Percentiles rank a stretch among this genome's conserved stretches.
These are phyloP conservation scores for Nemurella pictetii DNA, from an alignment of 2,888 invertebrate genomes.

Conservation along the genomic window DNA sequence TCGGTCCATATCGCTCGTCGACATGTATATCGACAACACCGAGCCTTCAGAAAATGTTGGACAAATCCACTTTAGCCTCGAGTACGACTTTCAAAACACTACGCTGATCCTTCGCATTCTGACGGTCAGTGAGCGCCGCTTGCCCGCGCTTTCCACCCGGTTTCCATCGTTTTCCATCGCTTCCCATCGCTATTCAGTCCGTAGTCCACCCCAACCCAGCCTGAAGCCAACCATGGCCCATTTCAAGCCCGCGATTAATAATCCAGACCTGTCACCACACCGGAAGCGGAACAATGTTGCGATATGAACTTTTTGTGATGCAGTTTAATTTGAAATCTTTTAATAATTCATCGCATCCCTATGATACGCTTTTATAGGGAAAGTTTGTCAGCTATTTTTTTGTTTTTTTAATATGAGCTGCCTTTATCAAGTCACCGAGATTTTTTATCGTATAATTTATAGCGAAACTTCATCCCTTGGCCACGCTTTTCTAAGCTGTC, in stretches of 20 bases:
- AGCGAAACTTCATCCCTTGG: not conserved
- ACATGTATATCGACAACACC: conserved; percentile 93
- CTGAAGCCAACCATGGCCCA: not conserved
- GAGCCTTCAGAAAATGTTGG: conserved; percentile 93
- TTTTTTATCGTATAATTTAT: conserved; percentile 3
- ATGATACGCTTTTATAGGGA: not conserved
- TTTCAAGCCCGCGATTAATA: not conserved
- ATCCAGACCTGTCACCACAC: not conserved
- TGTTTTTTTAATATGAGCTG: not conserved
- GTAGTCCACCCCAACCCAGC: too few relatives aligned
- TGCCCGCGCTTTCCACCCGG: too few relatives aligned
- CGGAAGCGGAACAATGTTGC: not conserved
- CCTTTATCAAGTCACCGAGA: not conserved
- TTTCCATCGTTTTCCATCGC: too few relatives aligned
- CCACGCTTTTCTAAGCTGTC: not conserved
- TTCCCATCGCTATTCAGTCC: too few relatives aligned
- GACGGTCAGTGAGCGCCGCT: conserved; percentile 63
- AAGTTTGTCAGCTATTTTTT: conserved; percentile 6
- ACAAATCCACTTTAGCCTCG: conserved; percentile 90
- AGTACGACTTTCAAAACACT: conserved; percentile 92
- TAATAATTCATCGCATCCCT: not conserved
- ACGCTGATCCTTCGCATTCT: conserved; percentile 88
- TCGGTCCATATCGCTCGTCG: conserved; percentile 87
- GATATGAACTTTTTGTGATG: not conserved
- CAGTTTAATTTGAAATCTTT: not conserved